Evolutionary conservation across 1,140 invertebrate species (phyloP).

Genomic region (Nasonia vitripennis): DNA sequence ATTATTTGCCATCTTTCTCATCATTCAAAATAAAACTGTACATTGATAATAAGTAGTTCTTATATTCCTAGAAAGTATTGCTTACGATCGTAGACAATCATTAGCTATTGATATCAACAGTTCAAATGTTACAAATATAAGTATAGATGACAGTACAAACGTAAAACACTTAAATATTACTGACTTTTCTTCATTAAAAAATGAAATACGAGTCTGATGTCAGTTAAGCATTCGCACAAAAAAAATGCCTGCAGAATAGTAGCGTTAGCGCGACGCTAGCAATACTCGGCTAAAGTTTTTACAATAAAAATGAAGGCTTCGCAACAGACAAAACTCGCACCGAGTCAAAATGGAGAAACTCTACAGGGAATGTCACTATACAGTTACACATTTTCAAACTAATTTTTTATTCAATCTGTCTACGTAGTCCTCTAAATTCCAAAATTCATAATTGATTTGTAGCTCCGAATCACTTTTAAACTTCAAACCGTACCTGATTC

Average conservation of each 20-base stretch:
- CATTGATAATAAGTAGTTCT: slow-evolving; percentile 24
- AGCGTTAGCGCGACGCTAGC: neutral
- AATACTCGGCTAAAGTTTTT: slow-evolving; percentile 12
- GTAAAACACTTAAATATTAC: slow-evolving; percentile 34
- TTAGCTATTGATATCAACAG: slow-evolving; percentile 31
- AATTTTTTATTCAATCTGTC: neutral
- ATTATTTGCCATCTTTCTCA: slow-evolving; percentile 3
- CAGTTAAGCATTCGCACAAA: slow-evolving; percentile 30
- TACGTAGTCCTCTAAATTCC: slow-evolving; percentile 39
- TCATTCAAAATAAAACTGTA: slow-evolving; percentile 39
- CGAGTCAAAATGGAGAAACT: slow-evolving; percentile 11
- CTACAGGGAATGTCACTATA: neutral
- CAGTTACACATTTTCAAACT: neutral
- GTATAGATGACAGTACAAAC: slow-evolving; percentile 21
- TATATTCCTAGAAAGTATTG: slow-evolving; percentile 9
- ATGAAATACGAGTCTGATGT: slow-evolving; percentile 27
- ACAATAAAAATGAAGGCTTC: slow-evolving; percentile 12
- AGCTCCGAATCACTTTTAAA: too few species aligned
- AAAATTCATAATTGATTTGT: slow-evolving; percentile 27
- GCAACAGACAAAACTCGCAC: neutral
- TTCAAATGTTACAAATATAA: slow-evolving; percentile 26
- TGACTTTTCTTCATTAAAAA: slow-evolving; percentile 44
- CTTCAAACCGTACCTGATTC: too few species aligned
- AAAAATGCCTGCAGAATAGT: neutral
- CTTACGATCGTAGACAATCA: slow-evolving; percentile 5